A percentile compares a stretch with the other conserved stretches of the same genome.
Evolutionary conservation across 92 coral and sea anemone genomes (phyloP).

Genomic region (Bergia sp.): DNA sequence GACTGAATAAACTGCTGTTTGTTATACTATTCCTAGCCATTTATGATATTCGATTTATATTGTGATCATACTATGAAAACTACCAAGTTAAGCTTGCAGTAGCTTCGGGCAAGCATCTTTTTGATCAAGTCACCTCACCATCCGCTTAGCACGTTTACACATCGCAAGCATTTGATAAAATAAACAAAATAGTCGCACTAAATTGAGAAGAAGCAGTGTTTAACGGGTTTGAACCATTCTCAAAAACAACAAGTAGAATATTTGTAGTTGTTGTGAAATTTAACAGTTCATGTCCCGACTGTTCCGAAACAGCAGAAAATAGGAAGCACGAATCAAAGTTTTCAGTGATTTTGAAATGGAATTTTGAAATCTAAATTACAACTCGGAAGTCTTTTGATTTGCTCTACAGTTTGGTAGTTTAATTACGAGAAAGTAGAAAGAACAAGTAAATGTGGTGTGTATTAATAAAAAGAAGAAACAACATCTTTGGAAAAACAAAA

Average conservation of each 20-base stretch:
- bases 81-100: not conserved
- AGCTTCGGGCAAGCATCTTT: not conserved
- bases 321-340: not conserved
- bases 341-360: not conserved
- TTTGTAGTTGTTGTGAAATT: not conserved
- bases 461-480: not conserved
- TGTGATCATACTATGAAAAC: too few species aligned
- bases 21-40: not conserved
- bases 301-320: not conserved
- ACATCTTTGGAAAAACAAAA: not conserved
- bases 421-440: slow-evolving; percentile 9
- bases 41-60: not conserved
- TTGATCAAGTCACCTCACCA: not conserved
- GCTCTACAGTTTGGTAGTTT: not conserved
- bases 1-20: not conserved
- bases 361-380: not conserved
- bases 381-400: not conserved
- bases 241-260: too few species aligned
- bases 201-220: not conserved
- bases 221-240: not conserved
- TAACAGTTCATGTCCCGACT: not conserved
- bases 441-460: not conserved
- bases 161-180: not conserved
- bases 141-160: not conserved
- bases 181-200: not conserved